A percentile compares a stretch with the other conserved stretches of the same genome.
phyloP scores from a whole-genome alignment of 23 tunicate species.

The Halocynthia roretzi region DNA sequence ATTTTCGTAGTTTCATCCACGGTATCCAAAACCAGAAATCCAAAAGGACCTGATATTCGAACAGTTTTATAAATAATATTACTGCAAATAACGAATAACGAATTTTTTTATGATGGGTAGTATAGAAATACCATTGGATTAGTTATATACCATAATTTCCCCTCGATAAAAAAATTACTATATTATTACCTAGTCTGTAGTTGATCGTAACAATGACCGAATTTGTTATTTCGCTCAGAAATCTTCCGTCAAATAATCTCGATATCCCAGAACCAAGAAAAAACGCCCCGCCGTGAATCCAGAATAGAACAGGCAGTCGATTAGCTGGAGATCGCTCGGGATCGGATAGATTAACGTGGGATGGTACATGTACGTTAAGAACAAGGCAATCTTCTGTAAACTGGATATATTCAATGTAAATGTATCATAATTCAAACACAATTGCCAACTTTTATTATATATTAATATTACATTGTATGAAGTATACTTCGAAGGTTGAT shows the following conservation, averaged over 20 bases:
- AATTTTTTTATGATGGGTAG: too few species aligned
- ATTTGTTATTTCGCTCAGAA: constrained; percentile 53
- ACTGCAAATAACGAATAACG: too few species aligned
- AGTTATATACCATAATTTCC: too few species aligned
- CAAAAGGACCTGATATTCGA: constrained; percentile 30
- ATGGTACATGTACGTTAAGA: constrained; percentile 60
- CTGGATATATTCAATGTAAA: constrained; percentile 4
- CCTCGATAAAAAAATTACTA: too few species aligned
- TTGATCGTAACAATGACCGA: constrained; percentile 66
- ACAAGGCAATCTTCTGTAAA: constrained; percentile 67
- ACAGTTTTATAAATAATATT: too few species aligned
- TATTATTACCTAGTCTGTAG: constrained; percentile 54
- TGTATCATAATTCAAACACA: too few species aligned
- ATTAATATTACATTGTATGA: neutral
- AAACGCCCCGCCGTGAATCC: constrained; percentile 79
- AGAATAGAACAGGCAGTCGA: constrained; percentile 73
- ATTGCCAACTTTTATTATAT: too few species aligned
- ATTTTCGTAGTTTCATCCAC: constrained; percentile 23
- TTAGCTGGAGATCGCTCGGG: constrained; percentile 1
- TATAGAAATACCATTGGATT: too few species aligned
- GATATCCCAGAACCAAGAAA: constrained; percentile 43
- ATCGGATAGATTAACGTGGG: constrained; percentile 30
- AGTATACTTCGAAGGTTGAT: neutral
- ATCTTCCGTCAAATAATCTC: constrained; percentile 34
- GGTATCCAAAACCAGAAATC: constrained; percentile 38